A percentile compares a stretch with the other conserved stretches of the same genome.
Evolutionary conservation across 2,113 vertebrate genomes (phyloP).

Genomic region (Sceloporus undulatus): DNA sequence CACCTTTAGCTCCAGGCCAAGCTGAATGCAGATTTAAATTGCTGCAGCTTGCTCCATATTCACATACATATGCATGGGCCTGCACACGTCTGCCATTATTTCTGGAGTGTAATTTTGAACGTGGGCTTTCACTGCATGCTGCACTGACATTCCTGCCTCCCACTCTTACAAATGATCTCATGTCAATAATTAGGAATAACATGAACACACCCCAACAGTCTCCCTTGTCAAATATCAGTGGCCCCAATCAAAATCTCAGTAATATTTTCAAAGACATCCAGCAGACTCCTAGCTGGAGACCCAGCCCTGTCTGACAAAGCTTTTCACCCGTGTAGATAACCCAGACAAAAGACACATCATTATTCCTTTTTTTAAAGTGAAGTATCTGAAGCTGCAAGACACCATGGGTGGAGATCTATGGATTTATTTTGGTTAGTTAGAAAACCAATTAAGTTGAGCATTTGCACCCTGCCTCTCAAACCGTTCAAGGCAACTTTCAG

Average conservation of each 20-base stretch:
- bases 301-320: background rate
- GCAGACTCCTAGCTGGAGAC: background rate
- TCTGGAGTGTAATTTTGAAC: background rate
- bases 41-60: background rate
- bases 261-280: background rate
- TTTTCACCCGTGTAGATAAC: background rate
- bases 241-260: background rate
- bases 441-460: background rate
- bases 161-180: conserved; percentile 26
- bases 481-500: background rate
- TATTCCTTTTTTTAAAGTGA: background rate
- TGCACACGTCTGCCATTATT: background rate
- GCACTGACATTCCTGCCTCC: background rate
- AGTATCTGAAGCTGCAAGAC: background rate
- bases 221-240: background rate
- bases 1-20: conserved; percentile 16
- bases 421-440: background rate
- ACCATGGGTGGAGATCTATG: background rate
- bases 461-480: background rate
- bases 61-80: background rate
- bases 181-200: conserved; percentile 34
- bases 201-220: conserved; percentile 14
- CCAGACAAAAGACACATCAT: background rate
- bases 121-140: background rate
- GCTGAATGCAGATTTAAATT: background rate